Conservation (phyloP, 2,888 invertebrate species). For the Doris montereyensis region DNA sequence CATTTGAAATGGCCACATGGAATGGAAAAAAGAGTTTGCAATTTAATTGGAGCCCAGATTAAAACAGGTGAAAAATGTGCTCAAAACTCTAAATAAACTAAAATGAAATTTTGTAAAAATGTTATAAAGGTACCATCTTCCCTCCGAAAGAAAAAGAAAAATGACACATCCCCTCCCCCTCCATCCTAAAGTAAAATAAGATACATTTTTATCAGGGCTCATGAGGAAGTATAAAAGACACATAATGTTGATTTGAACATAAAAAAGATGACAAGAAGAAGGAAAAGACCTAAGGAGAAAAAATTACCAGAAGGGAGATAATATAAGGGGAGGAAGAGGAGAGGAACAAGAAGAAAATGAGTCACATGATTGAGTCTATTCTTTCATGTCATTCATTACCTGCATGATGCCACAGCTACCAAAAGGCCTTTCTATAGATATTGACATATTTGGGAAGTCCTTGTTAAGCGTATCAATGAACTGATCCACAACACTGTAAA, state of each 20-base stretch:
- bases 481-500: conserved; percentile 79
- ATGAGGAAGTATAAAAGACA: too few relatives aligned
- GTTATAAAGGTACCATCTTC: too few relatives aligned
- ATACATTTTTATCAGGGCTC: too few relatives aligned
- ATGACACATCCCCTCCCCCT: too few relatives aligned
- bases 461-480: conserved; percentile 83
- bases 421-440: conserved; percentile 88
- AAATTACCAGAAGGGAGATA: neutral
- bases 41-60: too few relatives aligned
- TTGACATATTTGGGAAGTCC: conserved; percentile 85
- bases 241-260: neutral
- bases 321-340: neutral
- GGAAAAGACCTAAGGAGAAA: neutral
- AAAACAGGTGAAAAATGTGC: too few relatives aligned
- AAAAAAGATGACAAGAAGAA: neutral
- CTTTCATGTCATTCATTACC: conserved; percentile 73
- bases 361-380: neutral
- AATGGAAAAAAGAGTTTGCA: too few relatives aligned
- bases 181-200: too few relatives aligned
- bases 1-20: too few relatives aligned
- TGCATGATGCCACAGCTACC: conserved; percentile 92
- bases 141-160: too few relatives aligned
- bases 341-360: neutral
- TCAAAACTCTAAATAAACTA: too few relatives aligned
- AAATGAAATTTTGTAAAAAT: too few relatives aligned